Evolutionary conservation across 2,888 invertebrate species (phyloP).

Genomic region (Xanthia togata): DNA sequence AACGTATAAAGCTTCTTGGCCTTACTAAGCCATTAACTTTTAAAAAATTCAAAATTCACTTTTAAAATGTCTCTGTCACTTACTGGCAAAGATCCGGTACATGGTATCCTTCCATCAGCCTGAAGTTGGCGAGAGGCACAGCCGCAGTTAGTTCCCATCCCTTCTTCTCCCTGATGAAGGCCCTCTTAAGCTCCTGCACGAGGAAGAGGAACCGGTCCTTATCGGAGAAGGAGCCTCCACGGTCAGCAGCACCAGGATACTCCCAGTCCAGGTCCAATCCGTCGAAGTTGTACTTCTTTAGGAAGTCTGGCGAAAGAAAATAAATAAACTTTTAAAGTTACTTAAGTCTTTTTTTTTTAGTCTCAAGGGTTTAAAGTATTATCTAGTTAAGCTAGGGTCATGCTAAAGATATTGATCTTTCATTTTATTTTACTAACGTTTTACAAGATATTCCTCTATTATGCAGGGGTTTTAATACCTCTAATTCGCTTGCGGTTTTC

Average conservation of each 20-base stretch:
- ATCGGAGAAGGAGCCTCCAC: slow-evolving; percentile 95
- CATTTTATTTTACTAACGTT: slow-evolving; percentile 36
- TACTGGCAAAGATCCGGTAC: slow-evolving; percentile 97
- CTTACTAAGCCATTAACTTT: background rate
- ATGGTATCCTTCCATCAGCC: slow-evolving; percentile 97
- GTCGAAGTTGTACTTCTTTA: slow-evolving; percentile 94
- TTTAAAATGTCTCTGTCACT: slow-evolving; percentile 71
- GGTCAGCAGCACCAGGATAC: slow-evolving; percentile 96
- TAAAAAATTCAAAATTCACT: too few species aligned
- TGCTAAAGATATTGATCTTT: slow-evolving; percentile 20
- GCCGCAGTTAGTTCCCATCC: slow-evolving; percentile 97
- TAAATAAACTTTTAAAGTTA: background rate
- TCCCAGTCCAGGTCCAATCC: slow-evolving; percentile 98
- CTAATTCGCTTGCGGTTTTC: slow-evolving; percentile 18
- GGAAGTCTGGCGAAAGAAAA: slow-evolving; percentile 89
- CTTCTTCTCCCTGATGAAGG: slow-evolving; percentile 93
- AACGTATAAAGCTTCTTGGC: background rate
- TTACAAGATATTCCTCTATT: slow-evolving; percentile 4
- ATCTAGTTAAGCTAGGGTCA: background rate
- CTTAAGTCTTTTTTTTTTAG: background rate
- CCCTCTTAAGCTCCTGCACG: slow-evolving; percentile 94
- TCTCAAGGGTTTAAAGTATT: background rate
- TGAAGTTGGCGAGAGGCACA: slow-evolving; percentile 96
- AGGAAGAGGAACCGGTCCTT: slow-evolving; percentile 95
- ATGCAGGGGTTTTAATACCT: slow-evolving; percentile 2